A percentile compares a stretch with the other conserved stretches of the same genome.
Evolutionary conservation across 1,140 invertebrate species (phyloP).

Genomic region (Caenorhabditis brenneri): DNA sequence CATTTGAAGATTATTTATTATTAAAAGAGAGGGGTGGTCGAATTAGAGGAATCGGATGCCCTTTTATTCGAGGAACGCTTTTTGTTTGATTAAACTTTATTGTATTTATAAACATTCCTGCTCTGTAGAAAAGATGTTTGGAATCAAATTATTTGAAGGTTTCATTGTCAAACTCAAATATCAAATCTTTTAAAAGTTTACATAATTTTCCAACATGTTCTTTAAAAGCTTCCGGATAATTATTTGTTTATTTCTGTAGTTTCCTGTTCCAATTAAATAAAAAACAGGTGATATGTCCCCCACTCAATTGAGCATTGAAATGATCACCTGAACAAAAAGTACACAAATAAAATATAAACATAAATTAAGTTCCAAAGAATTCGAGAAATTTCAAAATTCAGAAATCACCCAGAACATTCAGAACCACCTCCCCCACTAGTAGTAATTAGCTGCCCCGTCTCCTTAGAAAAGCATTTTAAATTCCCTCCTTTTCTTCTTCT

Average conservation of each 20-base stretch:
- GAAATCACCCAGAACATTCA: neutral
- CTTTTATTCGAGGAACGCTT: no score
- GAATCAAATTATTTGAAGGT: no score
- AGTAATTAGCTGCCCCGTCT: conserved; percentile 10
- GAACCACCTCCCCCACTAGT: neutral
- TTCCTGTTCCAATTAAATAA: neutral
- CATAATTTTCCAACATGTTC: neutral
- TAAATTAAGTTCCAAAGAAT: conserved; percentile 7
- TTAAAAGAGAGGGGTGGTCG: neutral
- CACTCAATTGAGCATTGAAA: neutral
- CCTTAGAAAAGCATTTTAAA: no score
- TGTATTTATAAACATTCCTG: no score
- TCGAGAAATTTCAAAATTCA: conserved; percentile 18
- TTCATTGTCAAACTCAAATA: no score
- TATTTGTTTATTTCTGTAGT: neutral
- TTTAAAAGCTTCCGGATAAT: neutral
- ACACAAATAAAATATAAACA: neutral
- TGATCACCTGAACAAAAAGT: neutral
- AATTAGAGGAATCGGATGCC: no score
- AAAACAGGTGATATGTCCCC: neutral
- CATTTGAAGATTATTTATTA: no score
- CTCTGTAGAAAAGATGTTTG: no score
- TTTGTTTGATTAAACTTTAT: no score
- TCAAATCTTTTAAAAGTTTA: no score
- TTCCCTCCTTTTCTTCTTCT: no score